These are phyloP conservation scores for Acromyrmex charruanus DNA, from an alignment of 1,140 invertebrate genomes.

Conservation along the genomic window DNA sequence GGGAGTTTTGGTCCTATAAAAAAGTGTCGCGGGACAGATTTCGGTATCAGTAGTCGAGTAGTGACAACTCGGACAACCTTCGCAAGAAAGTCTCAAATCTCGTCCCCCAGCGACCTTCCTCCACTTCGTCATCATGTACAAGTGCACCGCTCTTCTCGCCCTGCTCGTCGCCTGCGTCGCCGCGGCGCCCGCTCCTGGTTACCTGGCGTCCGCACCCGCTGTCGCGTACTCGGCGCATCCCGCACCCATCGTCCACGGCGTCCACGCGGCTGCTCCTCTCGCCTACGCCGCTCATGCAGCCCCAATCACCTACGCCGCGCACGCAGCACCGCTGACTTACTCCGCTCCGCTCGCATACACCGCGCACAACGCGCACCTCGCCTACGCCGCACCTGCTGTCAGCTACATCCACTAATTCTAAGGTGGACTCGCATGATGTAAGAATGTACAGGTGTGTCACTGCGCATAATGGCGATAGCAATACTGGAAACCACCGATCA, in stretches of 20 bases:
- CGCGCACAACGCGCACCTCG: neutral
- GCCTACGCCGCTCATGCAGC: slow-evolving; percentile 40
- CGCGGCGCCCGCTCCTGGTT: slow-evolving; percentile 76
- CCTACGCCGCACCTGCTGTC: slow-evolving; percentile 76
- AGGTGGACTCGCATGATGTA: too few relatives aligned
- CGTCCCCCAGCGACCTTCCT: neutral
- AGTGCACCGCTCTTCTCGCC: slow-evolving; percentile 57
- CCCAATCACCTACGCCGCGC: slow-evolving; percentile 28
- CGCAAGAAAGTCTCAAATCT: neutral
- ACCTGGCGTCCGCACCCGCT: slow-evolving; percentile 77
- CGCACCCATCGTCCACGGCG: slow-evolving; percentile 9
- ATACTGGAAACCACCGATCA: too few relatives aligned
- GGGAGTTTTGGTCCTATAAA: slow-evolving; percentile 54
- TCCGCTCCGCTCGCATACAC: slow-evolving; percentile 79
- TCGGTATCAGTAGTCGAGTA: slow-evolving; percentile 53
- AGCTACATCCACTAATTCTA: slow-evolving; percentile 20
- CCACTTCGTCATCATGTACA: slow-evolving; percentile 32
- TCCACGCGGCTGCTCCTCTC: slow-evolving; percentile 14
- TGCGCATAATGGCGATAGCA: too few relatives aligned
- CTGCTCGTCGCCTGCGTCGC: slow-evolving; percentile 77
- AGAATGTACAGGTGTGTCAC: too few relatives aligned
- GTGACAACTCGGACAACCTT: neutral
- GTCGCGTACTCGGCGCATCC: slow-evolving; percentile 88
- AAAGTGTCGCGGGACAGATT: neutral
- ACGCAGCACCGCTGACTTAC: slow-evolving; percentile 8